These are phyloP conservation scores for Orussus abietinus DNA, from an alignment of 1,140 invertebrate species.

Conservation along the genomic window DNA sequence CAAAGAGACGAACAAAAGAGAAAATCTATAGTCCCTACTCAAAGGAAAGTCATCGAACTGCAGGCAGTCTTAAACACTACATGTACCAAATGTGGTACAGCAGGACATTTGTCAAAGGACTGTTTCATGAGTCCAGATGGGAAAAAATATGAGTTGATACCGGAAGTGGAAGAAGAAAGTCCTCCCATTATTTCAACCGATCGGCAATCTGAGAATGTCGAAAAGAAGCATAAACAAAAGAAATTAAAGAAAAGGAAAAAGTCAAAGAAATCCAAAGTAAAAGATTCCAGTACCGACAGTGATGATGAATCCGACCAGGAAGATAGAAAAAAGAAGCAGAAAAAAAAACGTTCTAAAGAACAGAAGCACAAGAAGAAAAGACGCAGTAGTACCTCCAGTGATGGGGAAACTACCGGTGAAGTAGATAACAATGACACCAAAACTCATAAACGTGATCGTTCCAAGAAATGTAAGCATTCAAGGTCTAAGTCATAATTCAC, in stretches of 20 bases:
- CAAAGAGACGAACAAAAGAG: slow-evolving; percentile 43
- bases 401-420: slow-evolving; percentile 19
- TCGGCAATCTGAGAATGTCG: slow-evolving; percentile 7
- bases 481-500: slow-evolving; percentile 21
- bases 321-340: slow-evolving; percentile 27
- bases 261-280: slow-evolving; percentile 21
- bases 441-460: slow-evolving; percentile 28
- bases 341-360: slow-evolving; percentile 32
- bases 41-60: slow-evolving; percentile 40
- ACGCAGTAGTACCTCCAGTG: slow-evolving; percentile 19
- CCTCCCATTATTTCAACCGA: not conserved
- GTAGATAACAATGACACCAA: slow-evolving; percentile 19
- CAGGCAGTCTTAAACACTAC: slow-evolving; percentile 49
- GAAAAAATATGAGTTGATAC: slow-evolving; percentile 47
- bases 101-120: slow-evolving; percentile 46
- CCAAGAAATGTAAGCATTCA: slow-evolving; percentile 41
- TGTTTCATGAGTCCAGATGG: slow-evolving; percentile 46
- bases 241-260: slow-evolving; percentile 33
- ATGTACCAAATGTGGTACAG: slow-evolving; percentile 46
- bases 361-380: slow-evolving; percentile 31
- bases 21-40: slow-evolving; percentile 23
- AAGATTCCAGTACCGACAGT: slow-evolving; percentile 18
- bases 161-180: slow-evolving; percentile 36
- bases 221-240: not conserved
- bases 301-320: slow-evolving; percentile 18